These are phyloP conservation scores for Watsonalla binaria DNA, from an alignment of 2,888 invertebrate genomes.

Conservation along the genomic window DNA sequence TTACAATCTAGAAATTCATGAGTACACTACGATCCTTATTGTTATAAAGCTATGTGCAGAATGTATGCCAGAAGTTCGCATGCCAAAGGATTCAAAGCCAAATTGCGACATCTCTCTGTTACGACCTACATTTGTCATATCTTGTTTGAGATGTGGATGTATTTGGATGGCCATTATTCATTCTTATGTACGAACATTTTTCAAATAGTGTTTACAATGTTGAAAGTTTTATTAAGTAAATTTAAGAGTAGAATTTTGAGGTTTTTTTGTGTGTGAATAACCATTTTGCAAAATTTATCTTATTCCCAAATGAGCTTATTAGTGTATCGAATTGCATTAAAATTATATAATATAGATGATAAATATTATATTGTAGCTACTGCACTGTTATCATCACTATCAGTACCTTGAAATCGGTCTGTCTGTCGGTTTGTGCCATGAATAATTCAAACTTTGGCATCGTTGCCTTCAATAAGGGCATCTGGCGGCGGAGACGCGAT, in stretches of 20 bases:
- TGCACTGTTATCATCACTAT: constrained; percentile 23
- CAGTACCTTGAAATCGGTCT: constrained; percentile 14
- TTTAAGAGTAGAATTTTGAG: background rate
- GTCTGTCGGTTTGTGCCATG: constrained; percentile 25
- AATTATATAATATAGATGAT: constrained; percentile 4
- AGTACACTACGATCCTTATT: too few relatives aligned
- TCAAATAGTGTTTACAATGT: background rate
- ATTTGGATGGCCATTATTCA: background rate
- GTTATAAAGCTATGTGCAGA: background rate
- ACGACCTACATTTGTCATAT: constrained; percentile 8
- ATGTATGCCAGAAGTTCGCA: constrained; percentile 1
- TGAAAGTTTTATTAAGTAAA: background rate
- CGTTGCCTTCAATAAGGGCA: constrained; percentile 31
- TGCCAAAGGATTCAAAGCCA: constrained; percentile 18
- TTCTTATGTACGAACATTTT: background rate
- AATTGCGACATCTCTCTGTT: constrained; percentile 15
- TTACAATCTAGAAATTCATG: too few relatives aligned
- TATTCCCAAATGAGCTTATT: too few relatives aligned
- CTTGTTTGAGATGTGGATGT: background rate
- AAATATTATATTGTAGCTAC: constrained; percentile 23
- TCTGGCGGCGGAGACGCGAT: constrained; percentile 26
- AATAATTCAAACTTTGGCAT: constrained; percentile 36
- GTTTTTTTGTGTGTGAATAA: too few relatives aligned
- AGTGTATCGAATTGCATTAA: background rate
- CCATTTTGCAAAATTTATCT: too few relatives aligned